phyloP scores from a whole-genome alignment of 2,113 vertebrate species.

The Athene noctua region DNA sequence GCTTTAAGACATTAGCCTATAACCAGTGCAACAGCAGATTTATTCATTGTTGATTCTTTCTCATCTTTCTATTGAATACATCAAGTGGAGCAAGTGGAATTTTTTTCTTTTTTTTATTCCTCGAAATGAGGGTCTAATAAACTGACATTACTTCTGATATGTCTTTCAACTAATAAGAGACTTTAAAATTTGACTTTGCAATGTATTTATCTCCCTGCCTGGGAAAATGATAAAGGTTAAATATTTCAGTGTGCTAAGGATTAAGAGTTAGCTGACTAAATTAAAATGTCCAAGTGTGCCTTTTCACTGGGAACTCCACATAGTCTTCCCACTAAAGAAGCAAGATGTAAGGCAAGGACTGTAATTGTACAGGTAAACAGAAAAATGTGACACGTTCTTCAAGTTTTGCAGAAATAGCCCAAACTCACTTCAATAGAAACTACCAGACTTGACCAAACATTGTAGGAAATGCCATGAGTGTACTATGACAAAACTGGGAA shows the following conservation, averaged over 20 bases:
- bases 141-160: background rate
- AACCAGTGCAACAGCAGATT: background rate
- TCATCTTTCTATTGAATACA: background rate
- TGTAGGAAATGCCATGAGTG: background rate
- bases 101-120: background rate
- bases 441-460: background rate
- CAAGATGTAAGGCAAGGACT: background rate
- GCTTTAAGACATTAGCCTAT: background rate
- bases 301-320: background rate
- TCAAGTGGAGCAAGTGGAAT: fast-evolving
- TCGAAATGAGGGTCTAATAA: background rate
- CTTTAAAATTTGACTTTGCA: background rate
- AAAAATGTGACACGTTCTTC: background rate
- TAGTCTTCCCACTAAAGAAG: background rate
- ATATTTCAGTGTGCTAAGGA: background rate
- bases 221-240: background rate
- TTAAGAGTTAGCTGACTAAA: background rate
- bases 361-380: background rate
- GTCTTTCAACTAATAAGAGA: background rate
- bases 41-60: background rate
- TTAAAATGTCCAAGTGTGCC: background rate
- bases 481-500: background rate
- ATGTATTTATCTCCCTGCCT: background rate
- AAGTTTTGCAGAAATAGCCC: background rate
- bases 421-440: background rate